Percentiles rank a stretch among this genome's conserved stretches.
These are phyloP conservation scores for Megaceryle maxima DNA, from an alignment of 2,113 vertebrate genomes.

Conservation along the genomic window DNA sequence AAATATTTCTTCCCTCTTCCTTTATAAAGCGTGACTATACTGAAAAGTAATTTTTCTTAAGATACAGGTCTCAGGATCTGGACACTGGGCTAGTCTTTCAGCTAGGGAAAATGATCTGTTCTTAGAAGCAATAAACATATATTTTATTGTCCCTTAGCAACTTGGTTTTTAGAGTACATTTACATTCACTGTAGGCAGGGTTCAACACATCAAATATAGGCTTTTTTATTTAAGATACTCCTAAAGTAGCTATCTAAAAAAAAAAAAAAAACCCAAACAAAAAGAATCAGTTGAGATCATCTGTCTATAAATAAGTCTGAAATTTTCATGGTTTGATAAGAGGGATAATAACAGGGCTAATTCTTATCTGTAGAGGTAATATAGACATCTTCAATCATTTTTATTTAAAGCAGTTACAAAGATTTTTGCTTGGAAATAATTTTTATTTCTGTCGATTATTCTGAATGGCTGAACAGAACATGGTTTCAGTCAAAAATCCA, in stretches of 20 bases:
- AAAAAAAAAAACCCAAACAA: background rate
- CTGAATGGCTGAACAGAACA: background rate
- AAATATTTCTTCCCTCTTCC: background rate
- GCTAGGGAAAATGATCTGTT: background rate
- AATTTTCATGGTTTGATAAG: background rate
- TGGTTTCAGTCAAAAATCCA: background rate
- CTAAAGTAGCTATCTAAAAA: background rate
- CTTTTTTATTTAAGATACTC: background rate
- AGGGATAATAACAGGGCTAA: background rate
- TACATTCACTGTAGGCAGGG: background rate
- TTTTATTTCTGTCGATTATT: background rate
- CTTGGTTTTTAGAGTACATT: background rate
- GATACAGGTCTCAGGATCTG: background rate
- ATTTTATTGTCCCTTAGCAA: background rate
- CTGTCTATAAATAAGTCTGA: background rate
- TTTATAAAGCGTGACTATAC: background rate
- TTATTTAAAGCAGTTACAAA: background rate
- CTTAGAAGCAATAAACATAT: background rate
- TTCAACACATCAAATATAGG: background rate
- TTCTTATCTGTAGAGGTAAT: background rate
- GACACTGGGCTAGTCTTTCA: background rate
- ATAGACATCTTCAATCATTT: background rate
- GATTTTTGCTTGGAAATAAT: background rate
- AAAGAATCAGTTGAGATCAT: background rate
- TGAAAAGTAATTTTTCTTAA: background rate